Base-by-base conservation (phyloP, 1,140 invertebrate genomes). In the Drosophila novamexicana region DNA sequence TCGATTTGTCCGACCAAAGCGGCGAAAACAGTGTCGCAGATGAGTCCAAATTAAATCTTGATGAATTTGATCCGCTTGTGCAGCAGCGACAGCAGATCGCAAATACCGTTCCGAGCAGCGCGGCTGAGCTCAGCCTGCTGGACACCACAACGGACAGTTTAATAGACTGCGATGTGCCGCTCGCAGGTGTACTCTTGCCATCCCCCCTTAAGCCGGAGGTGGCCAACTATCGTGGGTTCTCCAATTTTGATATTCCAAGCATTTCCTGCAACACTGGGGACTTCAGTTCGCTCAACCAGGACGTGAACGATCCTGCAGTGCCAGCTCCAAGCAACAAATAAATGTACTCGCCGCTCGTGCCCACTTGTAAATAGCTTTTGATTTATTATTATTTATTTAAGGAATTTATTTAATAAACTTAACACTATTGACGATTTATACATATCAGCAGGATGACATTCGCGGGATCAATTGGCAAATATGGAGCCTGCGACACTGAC, bases 251-350 rank as follows among this genome's bases (percentile, higher is more conserved):
- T 70, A 96, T 96, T 91, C 95, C 95, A 9, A 96, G 94, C 29
- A 96, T 96, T 83, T 95, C 95, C 6, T 96, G 95, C 91, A 95
- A 94, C 61, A 96, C 95, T 6, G 95, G 95, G 5, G 94, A 95
- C 68, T 92, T 81, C 16, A 91, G 91, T 75, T 92, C 91, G 3
- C 58, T 91, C 7, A 82, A 64, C 8, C 70, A 75, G 5, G 75
- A 81, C 37, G n/a, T 73, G 0, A 68, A 65, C 42, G 64, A 70
- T 16, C 7, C 59, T 6, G 12, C 7, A 7, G 37, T 57, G 29
- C 7, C 37, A 71, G 29, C 45, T 50, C 12, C 37, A 40, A 29
- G 9, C 34, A 58, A 22, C 32, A 58, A 50, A 57, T 65, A 62
- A 59, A 34, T 53, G n/a, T 49, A 34, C n/a, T 39, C n/a, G 10